phyloP scores from a whole-genome alignment of 37 sponge, comb jelly and placozoan species.

The Mnemiopsis leidyi region DNA sequence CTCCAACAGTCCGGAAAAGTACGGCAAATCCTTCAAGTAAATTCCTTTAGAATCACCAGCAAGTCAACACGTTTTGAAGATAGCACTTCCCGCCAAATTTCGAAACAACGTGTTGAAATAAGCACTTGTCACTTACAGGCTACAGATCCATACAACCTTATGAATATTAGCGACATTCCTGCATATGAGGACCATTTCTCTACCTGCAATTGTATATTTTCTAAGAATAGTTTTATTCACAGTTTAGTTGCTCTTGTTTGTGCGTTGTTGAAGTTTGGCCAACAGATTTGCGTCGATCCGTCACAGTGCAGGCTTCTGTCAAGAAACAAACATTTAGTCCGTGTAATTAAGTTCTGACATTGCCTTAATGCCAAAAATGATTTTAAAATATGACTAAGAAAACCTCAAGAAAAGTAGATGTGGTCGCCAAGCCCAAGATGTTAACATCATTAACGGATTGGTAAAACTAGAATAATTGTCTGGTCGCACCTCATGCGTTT shows the following conservation, averaged over 20 bases:
- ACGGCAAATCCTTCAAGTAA: not conserved
- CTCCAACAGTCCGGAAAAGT: not conserved
- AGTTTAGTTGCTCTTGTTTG: not conserved
- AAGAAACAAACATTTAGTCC: too few relatives aligned
- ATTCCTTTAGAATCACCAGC: not conserved
- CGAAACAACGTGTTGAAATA: not conserved
- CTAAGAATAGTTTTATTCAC: not conserved
- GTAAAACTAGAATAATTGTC: too few relatives aligned
- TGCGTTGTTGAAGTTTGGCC: too few relatives aligned
- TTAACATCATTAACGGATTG: too few relatives aligned
- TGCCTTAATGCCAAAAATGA: too few relatives aligned
- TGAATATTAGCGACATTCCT: not conserved
- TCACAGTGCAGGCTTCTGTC: too few relatives aligned
- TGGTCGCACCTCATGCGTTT: too few relatives aligned
- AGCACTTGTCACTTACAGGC: not conserved
- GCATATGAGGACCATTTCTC: not conserved
- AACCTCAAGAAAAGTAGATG: too few relatives aligned
- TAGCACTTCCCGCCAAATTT: not conserved
- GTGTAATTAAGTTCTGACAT: too few relatives aligned
- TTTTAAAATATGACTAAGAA: too few relatives aligned
- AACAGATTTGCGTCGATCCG: not conserved
- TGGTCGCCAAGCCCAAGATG: too few relatives aligned
- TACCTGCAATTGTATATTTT: not conserved
- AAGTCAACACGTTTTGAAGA: not conserved
- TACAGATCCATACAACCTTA: not conserved